Percentiles rank a stretch among this genome's conserved stretches.
phyloP scores from a whole-genome alignment of 2,888 invertebrate species.

The Leucophora obtusa region DNA sequence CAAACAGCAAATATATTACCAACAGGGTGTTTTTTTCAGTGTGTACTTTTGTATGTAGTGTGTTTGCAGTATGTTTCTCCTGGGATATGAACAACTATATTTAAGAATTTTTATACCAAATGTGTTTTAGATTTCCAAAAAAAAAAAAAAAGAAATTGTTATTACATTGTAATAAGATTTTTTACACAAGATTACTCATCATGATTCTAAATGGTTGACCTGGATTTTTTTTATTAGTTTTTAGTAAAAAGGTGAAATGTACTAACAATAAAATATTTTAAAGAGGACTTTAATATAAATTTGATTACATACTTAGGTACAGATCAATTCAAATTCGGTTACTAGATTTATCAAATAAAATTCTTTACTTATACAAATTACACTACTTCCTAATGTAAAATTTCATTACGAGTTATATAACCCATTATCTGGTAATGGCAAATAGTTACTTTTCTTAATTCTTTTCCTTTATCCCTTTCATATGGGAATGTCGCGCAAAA shows the following conservation, averaged over 20 bases:
- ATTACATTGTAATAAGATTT: slow-evolving; percentile 44
- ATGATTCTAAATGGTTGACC: slow-evolving; percentile 52
- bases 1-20: no score
- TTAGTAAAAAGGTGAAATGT: not conserved
- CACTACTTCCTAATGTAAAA: no score
- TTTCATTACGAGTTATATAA: no score
- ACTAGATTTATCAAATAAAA: no score
- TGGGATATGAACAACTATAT: slow-evolving; percentile 7
- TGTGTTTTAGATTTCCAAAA: slow-evolving; percentile 30
- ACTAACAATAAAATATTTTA: not conserved
- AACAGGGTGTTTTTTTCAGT: no score
- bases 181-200: slow-evolving; percentile 44
- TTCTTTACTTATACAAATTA: no score
- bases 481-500: no score
- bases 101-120: slow-evolving; percentile 23
- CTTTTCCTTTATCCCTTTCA: no score
- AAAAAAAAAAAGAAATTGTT: slow-evolving; percentile 27
- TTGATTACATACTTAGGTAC: not conserved
- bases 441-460: no score
- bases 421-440: no score
- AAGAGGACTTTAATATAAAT: not conserved
- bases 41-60: not conserved
- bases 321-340: no score
- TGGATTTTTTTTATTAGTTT: slow-evolving; percentile 24
- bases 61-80: slow-evolving; percentile 1